A percentile compares a stretch with the other conserved stretches of the same genome.
Conservation (phyloP, 1,140 invertebrate species). For the Choristoneura fumiferana region DNA sequence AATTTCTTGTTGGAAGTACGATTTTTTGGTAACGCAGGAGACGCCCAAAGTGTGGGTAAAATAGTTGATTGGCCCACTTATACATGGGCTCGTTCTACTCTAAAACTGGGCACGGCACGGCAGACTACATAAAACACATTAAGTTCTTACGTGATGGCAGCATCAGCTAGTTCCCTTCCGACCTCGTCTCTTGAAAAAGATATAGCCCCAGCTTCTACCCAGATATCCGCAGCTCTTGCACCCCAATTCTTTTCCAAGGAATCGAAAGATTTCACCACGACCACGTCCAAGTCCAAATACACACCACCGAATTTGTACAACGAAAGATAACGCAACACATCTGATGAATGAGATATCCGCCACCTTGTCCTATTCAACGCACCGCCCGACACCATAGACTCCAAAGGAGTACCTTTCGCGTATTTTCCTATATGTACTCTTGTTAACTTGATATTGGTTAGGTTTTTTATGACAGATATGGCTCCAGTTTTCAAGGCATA, state of each 20-base stretch:
- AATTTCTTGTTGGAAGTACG: no score
- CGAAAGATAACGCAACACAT: conserved; percentile 85
- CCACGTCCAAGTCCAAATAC: conserved; percentile 88
- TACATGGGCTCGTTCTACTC: no score
- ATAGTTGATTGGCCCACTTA: no score
- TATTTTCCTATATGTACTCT: conserved; percentile 80
- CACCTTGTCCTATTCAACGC: conserved; percentile 79
- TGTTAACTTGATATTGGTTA: conserved; percentile 80
- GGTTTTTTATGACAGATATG: conserved; percentile 60
- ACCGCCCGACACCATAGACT: conserved; percentile 79
- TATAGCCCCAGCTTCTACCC: conserved; percentile 83
- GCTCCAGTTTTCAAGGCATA: conserved; percentile 19
- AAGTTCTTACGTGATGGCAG: conserved; percentile 77
- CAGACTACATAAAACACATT: no score
- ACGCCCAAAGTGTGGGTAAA: no score
- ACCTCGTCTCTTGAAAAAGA: conserved; percentile 78
- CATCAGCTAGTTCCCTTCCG: conserved; percentile 80
- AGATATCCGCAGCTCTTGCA: conserved; percentile 80
- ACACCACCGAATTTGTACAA: conserved; percentile 89
- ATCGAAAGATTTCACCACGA: conserved; percentile 82
- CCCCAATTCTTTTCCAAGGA: conserved; percentile 81
- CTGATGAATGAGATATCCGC: conserved; percentile 82
- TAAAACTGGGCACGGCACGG: no score
- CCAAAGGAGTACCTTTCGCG: conserved; percentile 80
- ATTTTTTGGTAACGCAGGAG: no score